These are phyloP conservation scores for Drosophila pseudotakahashii DNA, from an alignment of 2,888 invertebrate genomes.

Conservation along the genomic window DNA sequence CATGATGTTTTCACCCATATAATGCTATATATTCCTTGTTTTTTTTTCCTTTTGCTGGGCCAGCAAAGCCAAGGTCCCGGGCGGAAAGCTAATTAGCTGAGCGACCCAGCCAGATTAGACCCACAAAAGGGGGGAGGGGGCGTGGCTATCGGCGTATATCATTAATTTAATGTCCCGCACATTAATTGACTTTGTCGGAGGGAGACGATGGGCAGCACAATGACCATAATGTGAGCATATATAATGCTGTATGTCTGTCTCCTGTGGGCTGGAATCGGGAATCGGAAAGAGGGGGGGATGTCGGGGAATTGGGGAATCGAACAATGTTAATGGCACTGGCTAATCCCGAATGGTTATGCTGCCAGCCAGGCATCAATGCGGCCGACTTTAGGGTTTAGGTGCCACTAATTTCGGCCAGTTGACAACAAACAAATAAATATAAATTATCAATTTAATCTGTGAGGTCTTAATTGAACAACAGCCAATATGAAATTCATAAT, in stretches of 20 bases:
- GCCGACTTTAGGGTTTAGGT: background rate
- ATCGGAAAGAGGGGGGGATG: background rate
- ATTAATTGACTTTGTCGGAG: constrained; percentile 65
- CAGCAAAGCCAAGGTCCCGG: constrained; percentile 14
- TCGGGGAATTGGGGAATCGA: background rate
- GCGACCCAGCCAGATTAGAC: constrained; percentile 44
- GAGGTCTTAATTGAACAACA: background rate
- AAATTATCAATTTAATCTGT: background rate
- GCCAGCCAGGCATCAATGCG: constrained; percentile 3
- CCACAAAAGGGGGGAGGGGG: constrained; percentile 10
- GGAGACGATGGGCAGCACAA: constrained; percentile 25
- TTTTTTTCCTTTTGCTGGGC: constrained; percentile 17
- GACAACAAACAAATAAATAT: background rate
- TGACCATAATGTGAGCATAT: constrained; percentile 41
- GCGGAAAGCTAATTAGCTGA: constrained; percentile 49
- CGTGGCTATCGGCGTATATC: constrained; percentile 63
- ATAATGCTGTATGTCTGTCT: constrained; percentile 16
- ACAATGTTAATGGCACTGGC: constrained; percentile 12
- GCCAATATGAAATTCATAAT: constrained; percentile 3
- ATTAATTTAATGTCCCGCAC: constrained; percentile 73
- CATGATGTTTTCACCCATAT: background rate
- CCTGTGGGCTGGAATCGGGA: background rate
- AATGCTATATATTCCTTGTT: background rate
- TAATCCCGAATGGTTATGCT: constrained; percentile 8
- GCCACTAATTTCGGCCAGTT: background rate